A percentile compares a stretch with the other conserved stretches of the same genome.
Conservation (phyloP, 2,888 invertebrate species). For the Drosophila dives region DNA sequence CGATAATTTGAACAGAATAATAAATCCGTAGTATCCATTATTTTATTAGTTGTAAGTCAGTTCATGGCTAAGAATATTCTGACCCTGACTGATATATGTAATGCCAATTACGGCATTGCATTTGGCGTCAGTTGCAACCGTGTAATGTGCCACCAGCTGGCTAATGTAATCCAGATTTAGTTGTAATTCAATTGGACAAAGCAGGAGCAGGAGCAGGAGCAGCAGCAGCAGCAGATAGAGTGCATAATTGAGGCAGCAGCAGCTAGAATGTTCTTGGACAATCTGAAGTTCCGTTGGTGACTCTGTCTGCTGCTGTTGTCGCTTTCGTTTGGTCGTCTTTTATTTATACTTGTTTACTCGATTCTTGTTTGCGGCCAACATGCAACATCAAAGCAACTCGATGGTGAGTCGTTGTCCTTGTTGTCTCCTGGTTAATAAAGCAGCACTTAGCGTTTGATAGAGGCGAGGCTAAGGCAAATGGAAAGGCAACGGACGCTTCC, state of each 20-base stretch:
- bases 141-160: conserved; percentile 44
- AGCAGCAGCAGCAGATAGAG: conserved; percentile 36
- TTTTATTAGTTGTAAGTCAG: not conserved
- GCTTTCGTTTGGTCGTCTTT: conserved; percentile 22
- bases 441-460: conserved; percentile 68
- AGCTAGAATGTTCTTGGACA: conserved; percentile 16
- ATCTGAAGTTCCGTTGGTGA: conserved; percentile 2
- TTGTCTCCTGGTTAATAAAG: conserved; percentile 68
- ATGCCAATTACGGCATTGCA: conserved; percentile 20
- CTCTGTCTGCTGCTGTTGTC: conserved; percentile 1
- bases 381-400: conserved; percentile 37
- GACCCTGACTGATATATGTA: conserved; percentile 19
- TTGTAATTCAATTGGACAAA: conserved; percentile 52
- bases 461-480: conserved; percentile 40
- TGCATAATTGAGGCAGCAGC: conserved; percentile 59
- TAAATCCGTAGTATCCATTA: not conserved
- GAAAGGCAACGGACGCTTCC: conserved; percentile 31
- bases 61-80: conserved; percentile 39
- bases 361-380: conserved; percentile 46
- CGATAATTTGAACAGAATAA: conserved; percentile 1
- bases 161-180: conserved; percentile 50
- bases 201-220: conserved; percentile 35
- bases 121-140: conserved; percentile 21
- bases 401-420: conserved; percentile 31
- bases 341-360: conserved; percentile 36